A percentile compares a stretch with the other conserved stretches of the same genome.
These are phyloP conservation scores for Nilaparvata lugens DNA, from an alignment of 1,140 invertebrate genomes.

Conservation along the genomic window DNA sequence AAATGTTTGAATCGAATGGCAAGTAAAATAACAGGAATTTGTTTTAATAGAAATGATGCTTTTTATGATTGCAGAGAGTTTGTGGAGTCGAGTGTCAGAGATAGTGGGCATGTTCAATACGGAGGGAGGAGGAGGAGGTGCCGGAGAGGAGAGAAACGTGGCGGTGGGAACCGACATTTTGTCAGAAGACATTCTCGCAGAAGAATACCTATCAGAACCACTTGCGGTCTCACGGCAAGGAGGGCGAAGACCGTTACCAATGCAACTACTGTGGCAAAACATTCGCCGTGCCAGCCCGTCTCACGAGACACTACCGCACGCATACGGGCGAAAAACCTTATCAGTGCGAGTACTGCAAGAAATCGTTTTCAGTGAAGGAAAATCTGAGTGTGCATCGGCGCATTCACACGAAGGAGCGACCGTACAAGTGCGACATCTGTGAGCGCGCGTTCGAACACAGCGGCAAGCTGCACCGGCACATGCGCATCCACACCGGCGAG, in stretches of 20 bases:
- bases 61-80: conserved; percentile 27
- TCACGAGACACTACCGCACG: conserved; percentile 83
- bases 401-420: conserved; percentile 81
- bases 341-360: conserved; percentile 86
- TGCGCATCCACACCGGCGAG: conserved; percentile 86
- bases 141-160: conserved; percentile 19
- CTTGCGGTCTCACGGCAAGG: conserved; percentile 44
- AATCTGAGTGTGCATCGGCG: conserved; percentile 85
- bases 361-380: conserved; percentile 85
- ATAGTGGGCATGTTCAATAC: conserved; percentile 33
- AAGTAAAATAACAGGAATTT: not conserved
- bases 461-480: conserved; percentile 84
- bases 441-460: conserved; percentile 86
- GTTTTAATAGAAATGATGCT: too few relatives aligned
- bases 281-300: conserved; percentile 80
- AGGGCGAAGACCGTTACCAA: conserved; percentile 65
- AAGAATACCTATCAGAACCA: conserved; percentile 50
- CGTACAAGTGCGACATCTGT: conserved; percentile 83
- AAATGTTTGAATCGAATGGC: not conserved
- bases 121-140: conserved; percentile 23
- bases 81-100: conserved; percentile 34
- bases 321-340: conserved; percentile 81
- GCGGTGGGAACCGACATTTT: conserved; percentile 34
- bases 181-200: conserved; percentile 48
- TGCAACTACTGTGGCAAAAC: conserved; percentile 89